Percentiles rank a stretch among this genome's conserved stretches.
These are phyloP conservation scores for Spheniscus mendiculus DNA, from an alignment of 2,113 vertebrate genomes.

Conservation along the genomic window DNA sequence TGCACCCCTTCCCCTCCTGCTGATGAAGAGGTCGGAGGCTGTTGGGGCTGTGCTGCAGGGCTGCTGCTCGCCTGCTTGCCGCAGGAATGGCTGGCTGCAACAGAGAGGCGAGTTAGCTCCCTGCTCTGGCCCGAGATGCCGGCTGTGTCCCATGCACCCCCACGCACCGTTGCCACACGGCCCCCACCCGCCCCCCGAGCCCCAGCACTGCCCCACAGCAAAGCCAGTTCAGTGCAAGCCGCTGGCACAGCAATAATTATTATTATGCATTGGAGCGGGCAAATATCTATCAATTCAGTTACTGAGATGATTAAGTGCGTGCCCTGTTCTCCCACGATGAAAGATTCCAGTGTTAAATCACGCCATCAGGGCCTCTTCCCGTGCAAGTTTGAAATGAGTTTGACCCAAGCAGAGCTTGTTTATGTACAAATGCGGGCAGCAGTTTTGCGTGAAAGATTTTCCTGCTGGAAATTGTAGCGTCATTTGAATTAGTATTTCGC, in stretches of 20 bases:
- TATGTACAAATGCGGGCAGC: background rate
- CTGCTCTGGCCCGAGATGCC: background rate
- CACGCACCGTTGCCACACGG: rapidly evolving
- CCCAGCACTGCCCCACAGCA: background rate
- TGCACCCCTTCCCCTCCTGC: background rate
- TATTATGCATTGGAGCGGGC: no score
- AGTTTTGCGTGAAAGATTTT: background rate
- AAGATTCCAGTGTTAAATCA: background rate
- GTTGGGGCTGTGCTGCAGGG: background rate
- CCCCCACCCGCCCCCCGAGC: background rate
- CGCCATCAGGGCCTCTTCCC: background rate
- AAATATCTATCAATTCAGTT: rapidly evolving
- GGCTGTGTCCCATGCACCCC: rapidly evolving
- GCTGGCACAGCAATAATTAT: rapidly evolving
- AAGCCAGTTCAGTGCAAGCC: background rate
- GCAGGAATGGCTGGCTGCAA: background rate
- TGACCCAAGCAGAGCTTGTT: background rate
- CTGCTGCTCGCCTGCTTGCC: background rate
- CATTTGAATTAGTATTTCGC: background rate
- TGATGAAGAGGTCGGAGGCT: rapidly evolving
- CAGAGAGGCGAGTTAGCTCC: background rate
- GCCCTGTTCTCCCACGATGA: background rate
- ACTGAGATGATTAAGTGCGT: background rate
- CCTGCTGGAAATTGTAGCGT: background rate
- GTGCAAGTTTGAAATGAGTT: rapidly evolving